Evolutionary conservation across 2,888 invertebrate genomes (phyloP), one percentile per base, ranked within the genome.

Genomic region (Mellilla xanthometata): DNA sequence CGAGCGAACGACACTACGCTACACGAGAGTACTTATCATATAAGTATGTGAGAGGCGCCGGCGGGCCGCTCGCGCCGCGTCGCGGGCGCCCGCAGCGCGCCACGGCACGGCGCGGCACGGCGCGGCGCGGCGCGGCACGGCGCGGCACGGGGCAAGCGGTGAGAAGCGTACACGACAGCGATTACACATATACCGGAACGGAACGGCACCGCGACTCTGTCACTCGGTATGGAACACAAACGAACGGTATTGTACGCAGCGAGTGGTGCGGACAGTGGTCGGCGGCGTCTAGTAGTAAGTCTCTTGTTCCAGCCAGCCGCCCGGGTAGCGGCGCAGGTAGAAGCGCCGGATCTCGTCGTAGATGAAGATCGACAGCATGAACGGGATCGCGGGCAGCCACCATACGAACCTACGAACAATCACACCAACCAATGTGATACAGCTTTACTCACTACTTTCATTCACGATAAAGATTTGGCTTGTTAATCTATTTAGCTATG

Each of bases 341-440:
- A 96, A 97, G 90, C 98, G 96, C 90, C 99, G 95, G 82, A 95
- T 94, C 92, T 99, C 99, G 91, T 99, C 99, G 92, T 99, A 99
- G 87, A 99, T 95, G 93, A 99, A 99, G 92, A 99, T 99, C 79
- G 97, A 94, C 90, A 99, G 91, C 93, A 97, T 97, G 94, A 99
- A 99, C 68, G 99, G 99, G 81, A 99, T 92, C 71, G 98, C 98
- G 63, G 98, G 98, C 91, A 99, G 92, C 99, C 99, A 99, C 99
- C 99, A 99, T 75, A 97, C 96, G 89, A 98, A 96, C 92, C 99
- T 98, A 81, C 1, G 12, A 8, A 43, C 46, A 49, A 31, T 34
- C 89, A 77, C 2, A 2, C 12, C 6, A 1, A 6, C 6, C 2
- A 19, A 6, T n/a, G n/a, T n/a, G n/a, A n/a, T n/a, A n/a, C n/a